phyloP scores from a whole-genome alignment of 2,888 invertebrate species.

The Oxytorus armatus region DNA sequence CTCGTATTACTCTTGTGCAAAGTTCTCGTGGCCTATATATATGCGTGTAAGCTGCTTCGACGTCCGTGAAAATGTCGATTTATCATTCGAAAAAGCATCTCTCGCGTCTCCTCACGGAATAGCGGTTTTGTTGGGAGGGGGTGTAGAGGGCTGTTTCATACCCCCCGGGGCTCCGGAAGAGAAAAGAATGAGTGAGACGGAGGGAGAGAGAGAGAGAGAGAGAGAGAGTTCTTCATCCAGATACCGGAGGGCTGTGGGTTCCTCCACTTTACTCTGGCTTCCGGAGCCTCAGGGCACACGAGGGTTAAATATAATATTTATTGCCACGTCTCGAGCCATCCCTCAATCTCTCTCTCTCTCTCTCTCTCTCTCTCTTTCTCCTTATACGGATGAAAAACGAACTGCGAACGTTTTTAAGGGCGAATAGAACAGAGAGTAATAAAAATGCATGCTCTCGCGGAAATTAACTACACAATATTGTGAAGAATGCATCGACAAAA shows the following conservation, averaged over 20 bases:
- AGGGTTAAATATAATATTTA: conserved; percentile 68
- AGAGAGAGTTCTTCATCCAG: conserved; percentile 21
- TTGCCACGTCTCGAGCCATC: conserved; percentile 48
- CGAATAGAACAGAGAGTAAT: neutral
- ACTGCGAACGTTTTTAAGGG: conserved; percentile 33
- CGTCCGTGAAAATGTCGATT: conserved; percentile 67
- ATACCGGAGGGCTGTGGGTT: conserved; percentile 55
- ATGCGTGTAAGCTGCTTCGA: conserved; percentile 46
- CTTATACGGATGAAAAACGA: conserved; percentile 25
- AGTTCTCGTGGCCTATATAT: conserved; percentile 30
- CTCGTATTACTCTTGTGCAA: neutral
- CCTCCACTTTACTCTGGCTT: conserved; percentile 63
- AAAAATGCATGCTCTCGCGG: neutral
- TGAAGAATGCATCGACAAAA: conserved; percentile 15
- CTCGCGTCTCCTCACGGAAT: conserved; percentile 33
- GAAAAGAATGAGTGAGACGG: conserved; percentile 10
- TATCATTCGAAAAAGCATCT: conserved; percentile 61
- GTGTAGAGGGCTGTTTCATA: neutral
- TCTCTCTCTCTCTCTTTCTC: conserved; percentile 27
- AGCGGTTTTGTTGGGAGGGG: conserved; percentile 24
- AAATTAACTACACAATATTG: conserved; percentile 3
- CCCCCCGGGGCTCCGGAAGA: conserved; percentile 41
- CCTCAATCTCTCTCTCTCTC: conserved; percentile 3
- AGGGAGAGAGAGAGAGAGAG: conserved; percentile 9
- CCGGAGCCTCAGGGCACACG: conserved; percentile 55